These are phyloP conservation scores for Gouania willdenowi DNA, from an alignment of 2,797 vertebrate species.

Conservation along the genomic window DNA sequence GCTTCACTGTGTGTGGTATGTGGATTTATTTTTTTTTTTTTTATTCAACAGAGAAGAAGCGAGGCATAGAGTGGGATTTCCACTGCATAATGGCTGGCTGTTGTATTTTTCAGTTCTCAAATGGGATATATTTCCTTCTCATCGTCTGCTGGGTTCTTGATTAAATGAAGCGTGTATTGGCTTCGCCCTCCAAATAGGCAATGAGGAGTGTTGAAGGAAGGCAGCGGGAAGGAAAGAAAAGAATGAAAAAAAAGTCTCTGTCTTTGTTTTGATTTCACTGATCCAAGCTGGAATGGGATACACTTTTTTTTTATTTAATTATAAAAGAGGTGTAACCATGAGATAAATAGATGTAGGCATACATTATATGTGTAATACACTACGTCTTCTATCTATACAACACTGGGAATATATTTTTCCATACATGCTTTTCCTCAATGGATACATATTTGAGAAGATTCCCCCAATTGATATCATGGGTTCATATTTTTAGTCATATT, in stretches of 20 bases:
- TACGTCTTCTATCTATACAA: too few relatives aligned
- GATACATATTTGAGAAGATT: too few relatives aligned
- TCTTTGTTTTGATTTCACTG: conserved; percentile 34
- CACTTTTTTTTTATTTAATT: conserved; percentile 13
- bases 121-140: conserved; percentile 52
- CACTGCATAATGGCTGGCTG: conserved; percentile 49
- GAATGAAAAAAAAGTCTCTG: conserved; percentile 25
- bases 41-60: neutral
- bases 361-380: too few relatives aligned
- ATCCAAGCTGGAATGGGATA: conserved; percentile 7
- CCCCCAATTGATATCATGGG: too few relatives aligned
- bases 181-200: conserved; percentile 33
- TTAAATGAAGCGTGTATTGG: conserved; percentile 53
- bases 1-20: conserved; percentile 40
- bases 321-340: conserved; percentile 30
- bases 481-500: too few relatives aligned
- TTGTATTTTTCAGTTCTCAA: conserved; percentile 58
- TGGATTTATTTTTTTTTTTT: too few relatives aligned
- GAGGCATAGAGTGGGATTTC: conserved; percentile 10
- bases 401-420: too few relatives aligned
- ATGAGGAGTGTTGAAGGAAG: conserved; percentile 13
- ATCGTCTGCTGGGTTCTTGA: conserved; percentile 49
- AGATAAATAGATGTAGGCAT: too few relatives aligned
- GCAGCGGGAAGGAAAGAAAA: conserved; percentile 7
- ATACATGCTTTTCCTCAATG: too few relatives aligned